Evolutionary conservation across 2,797 vertebrate genomes (phyloP), one percentile per base, ranked within the genome.

Genomic region (Jordanella pulchra): DNA sequence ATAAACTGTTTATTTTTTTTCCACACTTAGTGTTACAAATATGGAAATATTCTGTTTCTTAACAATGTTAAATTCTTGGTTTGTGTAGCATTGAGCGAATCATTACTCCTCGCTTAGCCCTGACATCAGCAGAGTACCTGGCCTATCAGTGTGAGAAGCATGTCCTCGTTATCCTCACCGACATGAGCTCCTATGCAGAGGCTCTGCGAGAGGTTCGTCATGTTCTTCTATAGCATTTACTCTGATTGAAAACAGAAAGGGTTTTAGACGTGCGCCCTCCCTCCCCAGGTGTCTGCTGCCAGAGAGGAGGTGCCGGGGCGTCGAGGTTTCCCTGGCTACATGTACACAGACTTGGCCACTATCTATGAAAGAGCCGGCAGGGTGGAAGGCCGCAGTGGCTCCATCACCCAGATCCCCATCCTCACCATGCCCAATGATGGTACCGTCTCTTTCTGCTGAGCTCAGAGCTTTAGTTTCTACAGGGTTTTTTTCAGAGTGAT

Each of bases 361-460:
- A 94, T 94, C 84, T 94, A 94, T 7, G 93, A 94, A 83, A 80
- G 93, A 47, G 93, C 93, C 4, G 93, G 93, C 13, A 72, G 93
- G 67, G 91, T 94, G 13, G 93, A 94, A 48, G 93, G 93, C 71
- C 88, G 95, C 47, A 95, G 93, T n/a, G 95, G 95, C 65, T 96
- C 95, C 70, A 96, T 96, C 92, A 96, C 95, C n/a, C 95, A 96
- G 91, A 96, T 96, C 82, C 95, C 95, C 72, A 96, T 96, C 64
- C 94, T 96, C 67, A 96, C 95, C 64, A 96, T 96, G 95, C 95
- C 95, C 67, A 96, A 96, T 23, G 95, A 96, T 15, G 95, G 95
- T 96, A 71, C 60, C 21, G 25, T 18, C 32, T 58, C 63, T 32
- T 3, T 1, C 32, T 5, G 25, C 13, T 28, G 32, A 90, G 50